Evolutionary conservation across 1,140 invertebrate species (phyloP), one percentile per base, ranked within the genome.

Genomic region (Camponotus vicinus): DNA sequence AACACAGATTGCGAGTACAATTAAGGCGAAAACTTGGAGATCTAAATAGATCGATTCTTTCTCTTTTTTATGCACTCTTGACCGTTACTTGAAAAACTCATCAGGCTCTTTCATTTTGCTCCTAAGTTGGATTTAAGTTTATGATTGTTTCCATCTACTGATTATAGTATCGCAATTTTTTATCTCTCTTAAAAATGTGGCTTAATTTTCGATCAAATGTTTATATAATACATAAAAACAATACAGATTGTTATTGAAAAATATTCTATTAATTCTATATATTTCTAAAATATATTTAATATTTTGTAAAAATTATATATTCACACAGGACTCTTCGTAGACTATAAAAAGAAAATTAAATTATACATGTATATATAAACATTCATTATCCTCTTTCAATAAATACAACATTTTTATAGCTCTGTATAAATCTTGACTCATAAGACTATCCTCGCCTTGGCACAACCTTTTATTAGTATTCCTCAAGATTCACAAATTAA

Each of bases 31-130:
- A 91, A 91, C 91, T 90, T 88, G 85, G 86, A 91, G 89, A 91
- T 88, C 88, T 86, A 92, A 93, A 86, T 88, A 86, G 79, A 71
- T 90, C 86, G 78, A 87, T 86, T 89, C 55, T 88, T 87, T 86
- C 89, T 85, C 89, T 85, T 27, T 86, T 89, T 88, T 89, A 85
- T 86, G 89, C 88, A 91, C 69, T 85, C 88, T 92, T 89, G 86
- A 89, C 79, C 86, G 80, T 82, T 70, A 91, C 92, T 92, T 86
- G 90, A 93, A 93, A 93, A 93, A 92, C 92, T 93, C 91, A 92
- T 93, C 90, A 93, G 83, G 87, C 87, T 92, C 87, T 92, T 88
- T 83, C 52, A 80, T 75, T 59, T 73, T 89, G 64, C 86, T 66
- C 45, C 32, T 66, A 79, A 70, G 40, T 61, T 18, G 32, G 52